phyloP scores from a whole-genome alignment of 2,888 invertebrate species.

The Eilema sororculum region DNA sequence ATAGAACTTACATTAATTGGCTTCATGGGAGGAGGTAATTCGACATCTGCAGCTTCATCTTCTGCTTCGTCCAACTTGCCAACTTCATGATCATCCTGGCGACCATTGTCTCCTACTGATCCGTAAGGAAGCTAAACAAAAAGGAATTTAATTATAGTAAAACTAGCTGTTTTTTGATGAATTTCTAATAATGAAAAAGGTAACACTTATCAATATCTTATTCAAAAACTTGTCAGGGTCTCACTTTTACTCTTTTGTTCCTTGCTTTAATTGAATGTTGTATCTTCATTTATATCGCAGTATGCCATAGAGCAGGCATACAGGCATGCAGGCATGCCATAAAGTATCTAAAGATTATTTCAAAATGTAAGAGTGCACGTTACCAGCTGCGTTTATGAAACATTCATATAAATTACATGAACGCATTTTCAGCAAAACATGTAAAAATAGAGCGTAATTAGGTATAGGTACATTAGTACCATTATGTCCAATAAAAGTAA shows the following conservation, averaged over 20 bases:
- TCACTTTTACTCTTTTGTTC: no score
- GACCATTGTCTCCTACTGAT: slow-evolving; percentile 60
- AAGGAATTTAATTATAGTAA: not conserved
- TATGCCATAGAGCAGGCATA: no score
- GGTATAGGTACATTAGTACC: no score
- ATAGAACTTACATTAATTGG: slow-evolving; percentile 91
- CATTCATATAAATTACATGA: not conserved
- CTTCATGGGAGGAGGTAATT: slow-evolving; percentile 98
- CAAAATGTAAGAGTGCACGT: no score
- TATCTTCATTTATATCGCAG: no score
- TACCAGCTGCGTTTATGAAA: no score
- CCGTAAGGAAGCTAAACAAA: slow-evolving; percentile 67
- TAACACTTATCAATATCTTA: no score
- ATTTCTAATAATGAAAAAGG: not conserved
- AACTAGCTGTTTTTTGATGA: not conserved
- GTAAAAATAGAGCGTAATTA: no score
- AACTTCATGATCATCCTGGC: slow-evolving; percentile 70
- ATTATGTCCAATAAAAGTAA: not conserved
- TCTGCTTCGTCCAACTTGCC: slow-evolving; percentile 90
- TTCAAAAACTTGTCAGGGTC: no score
- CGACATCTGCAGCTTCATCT: slow-evolving; percentile 91
- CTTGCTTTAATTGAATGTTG: no score
- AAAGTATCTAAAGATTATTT: no score
- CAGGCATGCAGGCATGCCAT: no score
- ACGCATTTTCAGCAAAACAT: not conserved